Percentiles rank a stretch among this genome's conserved stretches.
Evolutionary conservation across 1,140 invertebrate species (phyloP).

Genomic region (Drosophila tristis): DNA sequence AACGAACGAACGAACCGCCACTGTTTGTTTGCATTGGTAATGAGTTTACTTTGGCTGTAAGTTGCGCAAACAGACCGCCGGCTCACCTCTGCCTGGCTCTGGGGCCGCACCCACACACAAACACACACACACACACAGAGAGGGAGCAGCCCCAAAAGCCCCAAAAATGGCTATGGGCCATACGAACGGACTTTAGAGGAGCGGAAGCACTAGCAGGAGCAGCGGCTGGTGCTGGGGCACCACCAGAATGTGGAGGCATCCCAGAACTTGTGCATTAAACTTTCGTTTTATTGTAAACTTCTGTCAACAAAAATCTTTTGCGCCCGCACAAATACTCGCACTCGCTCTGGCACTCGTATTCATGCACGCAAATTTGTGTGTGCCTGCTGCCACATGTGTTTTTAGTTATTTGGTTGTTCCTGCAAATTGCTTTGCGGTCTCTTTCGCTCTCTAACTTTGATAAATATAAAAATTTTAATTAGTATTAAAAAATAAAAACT

Average conservation of each 20-base stretch:
- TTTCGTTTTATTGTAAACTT: constrained; percentile 79
- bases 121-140: not conserved
- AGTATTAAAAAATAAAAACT: constrained; percentile 45
- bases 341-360: not conserved
- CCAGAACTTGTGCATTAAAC: constrained; percentile 76
- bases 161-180: constrained; percentile 40
- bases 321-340: constrained; percentile 41
- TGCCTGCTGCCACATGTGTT: constrained; percentile 50
- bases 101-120: constrained; percentile 27
- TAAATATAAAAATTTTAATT: constrained; percentile 76
- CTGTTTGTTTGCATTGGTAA: constrained; percentile 82
- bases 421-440: constrained; percentile 62
- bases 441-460: constrained; percentile 53
- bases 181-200: constrained; percentile 1
- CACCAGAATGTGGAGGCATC: no score
- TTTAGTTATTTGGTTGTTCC: constrained; percentile 57
- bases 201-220: not conserved
- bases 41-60: constrained; percentile 81
- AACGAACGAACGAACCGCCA: not conserved
- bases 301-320: constrained; percentile 75
- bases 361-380: not conserved
- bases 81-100: constrained; percentile 36
- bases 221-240: no score
- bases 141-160: constrained; percentile 22
- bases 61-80: constrained; percentile 74